A percentile compares a stretch with the other conserved stretches of the same genome.
Evolutionary conservation across 2,888 invertebrate genomes (phyloP).

Genomic region (Acronicta alni): DNA sequence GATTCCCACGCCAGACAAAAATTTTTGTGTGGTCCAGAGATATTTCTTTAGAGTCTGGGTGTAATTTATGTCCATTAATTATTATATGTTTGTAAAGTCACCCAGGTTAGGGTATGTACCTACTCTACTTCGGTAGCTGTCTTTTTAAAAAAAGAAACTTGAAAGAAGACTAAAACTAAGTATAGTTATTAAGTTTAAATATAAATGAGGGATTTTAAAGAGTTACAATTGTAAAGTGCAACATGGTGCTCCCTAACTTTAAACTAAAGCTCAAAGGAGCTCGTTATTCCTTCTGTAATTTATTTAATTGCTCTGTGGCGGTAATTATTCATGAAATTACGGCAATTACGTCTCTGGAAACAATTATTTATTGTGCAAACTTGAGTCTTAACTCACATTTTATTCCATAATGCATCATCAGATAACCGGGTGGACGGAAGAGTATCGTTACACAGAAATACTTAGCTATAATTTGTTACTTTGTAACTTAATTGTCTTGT

Average conservation of each 20-base stretch:
- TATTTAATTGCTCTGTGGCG: conserved; percentile 89
- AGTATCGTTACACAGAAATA: conserved; percentile 59
- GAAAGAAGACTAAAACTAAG: too few species aligned
- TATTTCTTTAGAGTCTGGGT: too few species aligned
- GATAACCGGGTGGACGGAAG: conserved; percentile 78
- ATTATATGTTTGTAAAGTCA: too few species aligned
- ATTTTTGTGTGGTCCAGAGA: too few species aligned
- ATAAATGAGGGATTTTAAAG: conserved; percentile 46
- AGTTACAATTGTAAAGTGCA: conserved; percentile 72
- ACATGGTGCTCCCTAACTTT: conserved; percentile 83
- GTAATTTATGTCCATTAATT: too few species aligned
- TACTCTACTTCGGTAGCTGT: too few species aligned
- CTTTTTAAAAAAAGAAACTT: too few species aligned
- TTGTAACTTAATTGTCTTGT: conserved; percentile 23
- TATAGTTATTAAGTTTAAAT: too few species aligned
- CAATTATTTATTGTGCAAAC: conserved; percentile 89
- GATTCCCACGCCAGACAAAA: too few species aligned
- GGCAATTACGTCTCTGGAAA: conserved; percentile 88
- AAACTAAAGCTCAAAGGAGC: conserved; percentile 86
- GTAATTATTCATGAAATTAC: conserved; percentile 90
- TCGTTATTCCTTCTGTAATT: conserved; percentile 88
- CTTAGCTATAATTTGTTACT: conserved; percentile 40
- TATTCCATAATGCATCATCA: conserved; percentile 83
- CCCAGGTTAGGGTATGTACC: too few species aligned
- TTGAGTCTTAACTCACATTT: conserved; percentile 88